phyloP scores from a whole-genome alignment of 2,113 vertebrate species.

The Caretta caretta region DNA sequence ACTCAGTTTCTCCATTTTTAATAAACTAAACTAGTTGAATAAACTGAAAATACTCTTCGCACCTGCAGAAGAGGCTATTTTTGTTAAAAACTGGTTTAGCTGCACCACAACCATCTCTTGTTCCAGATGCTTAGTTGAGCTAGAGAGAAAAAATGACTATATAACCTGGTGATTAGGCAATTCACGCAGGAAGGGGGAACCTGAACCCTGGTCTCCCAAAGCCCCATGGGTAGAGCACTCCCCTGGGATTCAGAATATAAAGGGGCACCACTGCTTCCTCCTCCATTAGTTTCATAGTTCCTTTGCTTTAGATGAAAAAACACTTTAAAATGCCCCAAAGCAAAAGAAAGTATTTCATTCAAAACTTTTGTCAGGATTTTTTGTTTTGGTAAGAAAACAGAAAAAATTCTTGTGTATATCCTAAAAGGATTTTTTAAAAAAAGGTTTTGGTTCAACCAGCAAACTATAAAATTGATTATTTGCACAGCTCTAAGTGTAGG shows the following conservation, averaged over 20 bases:
- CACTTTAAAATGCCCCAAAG: neutral
- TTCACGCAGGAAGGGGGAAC: neutral
- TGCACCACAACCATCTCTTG: too few relatives aligned
- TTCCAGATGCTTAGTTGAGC: neutral
- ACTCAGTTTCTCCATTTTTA: neutral
- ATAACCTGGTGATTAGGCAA: neutral
- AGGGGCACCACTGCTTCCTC: neutral
- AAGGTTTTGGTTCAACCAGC: neutral
- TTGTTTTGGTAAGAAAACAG: neutral
- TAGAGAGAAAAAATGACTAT: neutral
- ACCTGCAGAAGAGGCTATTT: neutral
- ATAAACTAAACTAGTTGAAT: neutral
- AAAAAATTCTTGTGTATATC: neutral
- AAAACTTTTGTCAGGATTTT: too few relatives aligned
- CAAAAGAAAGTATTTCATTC: neutral
- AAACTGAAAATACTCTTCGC: neutral
- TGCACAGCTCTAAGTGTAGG: neutral
- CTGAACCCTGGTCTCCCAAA: neutral
- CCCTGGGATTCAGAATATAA: neutral
- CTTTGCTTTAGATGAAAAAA: neutral
- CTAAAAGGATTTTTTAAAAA: neutral
- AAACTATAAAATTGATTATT: neutral
- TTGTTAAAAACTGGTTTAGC: too few relatives aligned
- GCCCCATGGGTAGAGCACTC: neutral
- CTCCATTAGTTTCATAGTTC: neutral